Percentiles rank a stretch among this genome's conserved stretches.
These are phyloP conservation scores for Baccha elongata DNA, from an alignment of 2,888 invertebrate species.

Conservation along the genomic window DNA sequence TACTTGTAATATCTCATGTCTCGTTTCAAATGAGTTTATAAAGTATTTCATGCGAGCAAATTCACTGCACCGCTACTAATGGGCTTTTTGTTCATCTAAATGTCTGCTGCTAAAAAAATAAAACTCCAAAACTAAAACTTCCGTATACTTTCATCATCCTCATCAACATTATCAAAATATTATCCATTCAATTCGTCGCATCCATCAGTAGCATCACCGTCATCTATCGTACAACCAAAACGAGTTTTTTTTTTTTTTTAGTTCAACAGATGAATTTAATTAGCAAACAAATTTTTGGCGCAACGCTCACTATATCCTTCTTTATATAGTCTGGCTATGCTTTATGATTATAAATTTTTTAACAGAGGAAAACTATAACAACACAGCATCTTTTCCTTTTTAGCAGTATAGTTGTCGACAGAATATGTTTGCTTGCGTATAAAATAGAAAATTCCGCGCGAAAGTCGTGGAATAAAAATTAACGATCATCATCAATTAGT, in stretches of 20 bases:
- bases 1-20: slow-evolving; percentile 6
- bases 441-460: slow-evolving; percentile 14
- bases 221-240: not conserved
- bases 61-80: slow-evolving; percentile 54
- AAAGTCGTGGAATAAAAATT: slow-evolving; percentile 37
- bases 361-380: not conserved
- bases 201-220: not conserved
- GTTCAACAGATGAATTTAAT: slow-evolving; percentile 40
- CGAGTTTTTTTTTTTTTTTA: too few species aligned
- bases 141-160: not conserved
- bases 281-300: slow-evolving; percentile 53
- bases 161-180: not conserved
- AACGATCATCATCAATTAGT: slow-evolving; percentile 49
- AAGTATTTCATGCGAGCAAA: slow-evolving; percentile 56
- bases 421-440: slow-evolving; percentile 23
- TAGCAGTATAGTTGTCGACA: not conserved
- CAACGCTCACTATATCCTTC: slow-evolving; percentile 16
- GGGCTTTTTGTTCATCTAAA: slow-evolving; percentile 58
- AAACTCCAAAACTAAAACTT: slow-evolving; percentile 18
- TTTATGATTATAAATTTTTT: slow-evolving; percentile 36
- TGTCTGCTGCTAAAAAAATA: slow-evolving; percentile 14
- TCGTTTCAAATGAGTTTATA: slow-evolving; percentile 12
- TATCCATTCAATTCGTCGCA: not conserved
- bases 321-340: slow-evolving; percentile 14
- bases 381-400: not conserved